phyloP scores from a whole-genome alignment of 2,888 invertebrate genomes.

The Drosophila melanocephala region DNA sequence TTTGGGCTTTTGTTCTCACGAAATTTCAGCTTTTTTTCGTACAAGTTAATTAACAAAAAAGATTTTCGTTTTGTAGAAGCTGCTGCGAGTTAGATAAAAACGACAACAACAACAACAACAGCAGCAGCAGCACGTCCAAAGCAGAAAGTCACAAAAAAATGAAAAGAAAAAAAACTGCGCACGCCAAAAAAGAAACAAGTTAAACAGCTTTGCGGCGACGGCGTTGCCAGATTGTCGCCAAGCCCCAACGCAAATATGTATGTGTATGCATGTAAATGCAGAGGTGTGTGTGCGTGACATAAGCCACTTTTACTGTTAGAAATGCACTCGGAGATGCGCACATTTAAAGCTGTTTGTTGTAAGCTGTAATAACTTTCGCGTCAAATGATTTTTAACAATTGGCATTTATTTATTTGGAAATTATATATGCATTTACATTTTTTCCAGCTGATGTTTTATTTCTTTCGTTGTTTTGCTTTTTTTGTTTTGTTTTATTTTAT shows the following conservation, averaged over 20 bases:
- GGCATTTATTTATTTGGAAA: slow-evolving; percentile 29
- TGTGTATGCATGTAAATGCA: slow-evolving; percentile 35
- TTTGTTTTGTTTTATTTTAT: slow-evolving; percentile 21
- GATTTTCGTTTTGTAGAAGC: slow-evolving; percentile 50
- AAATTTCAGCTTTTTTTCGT: slow-evolving; percentile 46
- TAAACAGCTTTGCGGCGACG: slow-evolving; percentile 66
- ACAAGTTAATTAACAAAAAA: slow-evolving; percentile 73
- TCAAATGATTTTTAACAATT: slow-evolving; percentile 50
- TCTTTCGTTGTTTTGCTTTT: slow-evolving; percentile 1
- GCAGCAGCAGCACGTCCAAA: slow-evolving; percentile 39
- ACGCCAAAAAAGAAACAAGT: slow-evolving; percentile 79
- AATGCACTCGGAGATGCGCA: slow-evolving; percentile 69
- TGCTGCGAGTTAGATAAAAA: slow-evolving; percentile 59
- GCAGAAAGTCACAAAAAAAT: slow-evolving; percentile 54
- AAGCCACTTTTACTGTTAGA: slow-evolving; percentile 79
- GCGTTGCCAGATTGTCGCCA: slow-evolving; percentile 71
- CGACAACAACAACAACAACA: slow-evolving; percentile 36
- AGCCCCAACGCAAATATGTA: slow-evolving; percentile 30
- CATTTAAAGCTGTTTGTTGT: slow-evolving; percentile 4
- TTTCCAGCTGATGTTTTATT: slow-evolving; percentile 22
- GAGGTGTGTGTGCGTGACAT: slow-evolving; percentile 64
- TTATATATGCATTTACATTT: slow-evolving; percentile 60
- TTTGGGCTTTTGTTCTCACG: slow-evolving; percentile 43
- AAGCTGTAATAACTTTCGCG: slow-evolving; percentile 33
- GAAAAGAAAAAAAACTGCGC: slow-evolving; percentile 65